Base-by-base conservation (phyloP, 2,888 invertebrate genomes). In the Sialis lutaria region DNA sequence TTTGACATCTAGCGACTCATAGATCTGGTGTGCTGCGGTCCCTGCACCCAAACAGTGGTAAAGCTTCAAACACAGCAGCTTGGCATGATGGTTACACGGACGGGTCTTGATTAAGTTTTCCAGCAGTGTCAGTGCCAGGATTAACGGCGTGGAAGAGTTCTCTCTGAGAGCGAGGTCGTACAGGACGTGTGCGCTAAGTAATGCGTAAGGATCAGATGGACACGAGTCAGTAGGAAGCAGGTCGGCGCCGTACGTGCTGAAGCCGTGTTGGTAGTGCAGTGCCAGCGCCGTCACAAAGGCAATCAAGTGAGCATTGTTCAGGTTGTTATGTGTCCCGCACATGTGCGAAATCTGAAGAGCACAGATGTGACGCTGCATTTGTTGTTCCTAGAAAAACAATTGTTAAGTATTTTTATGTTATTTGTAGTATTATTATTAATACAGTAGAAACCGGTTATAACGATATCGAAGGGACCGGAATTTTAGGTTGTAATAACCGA, bases 11-110 rank as follows among this genome's bases (percentile, higher is more conserved):
- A 96, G 67, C 46, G 75, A 75, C 54, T 80, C 78, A 64, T 84
- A 87, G 56, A 82, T 71, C 45, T 72, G 70, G 56, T 82, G 79
- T 33, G 88, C 87, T 1, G 82, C 82, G 44, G 76, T 64, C 30
- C 78, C 77, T 54, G 82, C 84, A 50, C 90, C 90, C 53, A 84
- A 59, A 40, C 73, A 57, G 61, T 87, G 84, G 62, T 92, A 93
- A 13, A 88, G 72, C 55, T 82, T 80, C 47, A 92, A 71, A 6
- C 89, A 74, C 40, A 93, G 67, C 54, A 95, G 68, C 64, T 93
- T 93, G 9, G 85, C 77, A 60, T 92, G 89, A 63, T 87, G 90
- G 69, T 91, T 93, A 53, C 87, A 80, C 0, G 88, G 85, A 56
- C 90, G 91, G 55, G 77, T 73, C 44, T 75, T 71, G 32, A 88